Evolutionary conservation across 2,888 invertebrate genomes (phyloP).

Genomic region (Cephus nigrinus): DNA sequence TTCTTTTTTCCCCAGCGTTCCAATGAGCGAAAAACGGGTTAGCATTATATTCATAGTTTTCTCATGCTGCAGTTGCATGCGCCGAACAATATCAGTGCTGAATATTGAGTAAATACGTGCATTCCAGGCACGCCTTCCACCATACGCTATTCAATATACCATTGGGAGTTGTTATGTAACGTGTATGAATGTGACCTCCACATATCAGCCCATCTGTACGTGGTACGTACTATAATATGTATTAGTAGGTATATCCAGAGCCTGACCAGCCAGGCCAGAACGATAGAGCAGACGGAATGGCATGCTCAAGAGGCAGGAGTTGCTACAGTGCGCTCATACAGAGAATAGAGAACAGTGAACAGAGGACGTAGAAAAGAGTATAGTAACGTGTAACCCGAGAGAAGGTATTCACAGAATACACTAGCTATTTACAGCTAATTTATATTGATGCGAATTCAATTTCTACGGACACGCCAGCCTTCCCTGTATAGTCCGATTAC

Average conservation of each 20-base stretch:
- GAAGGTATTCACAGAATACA: neutral
- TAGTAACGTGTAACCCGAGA: neutral
- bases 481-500: neutral
- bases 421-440: slow-evolving; percentile 9
- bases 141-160: slow-evolving; percentile 36
- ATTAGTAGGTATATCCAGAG: neutral
- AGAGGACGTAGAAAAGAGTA: neutral
- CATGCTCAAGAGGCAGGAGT: neutral
- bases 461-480: neutral
- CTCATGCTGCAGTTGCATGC: slow-evolving; percentile 1
- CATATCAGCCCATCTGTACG: neutral
- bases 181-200: slow-evolving; percentile 22
- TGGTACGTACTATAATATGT: neutral
- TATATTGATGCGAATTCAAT: slow-evolving; percentile 23
- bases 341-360: neutral
- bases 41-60: neutral
- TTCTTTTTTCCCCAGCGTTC: neutral
- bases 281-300: neutral
- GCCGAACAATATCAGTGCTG: slow-evolving; percentile 6
- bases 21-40: neutral
- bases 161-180: slow-evolving; percentile 39
- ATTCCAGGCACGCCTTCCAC: slow-evolving; percentile 29
- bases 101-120: slow-evolving; percentile 29
- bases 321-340: neutral
- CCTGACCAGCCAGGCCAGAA: neutral